These are phyloP conservation scores for Ceyx cyanopectus DNA, from an alignment of 2,113 vertebrate species.

Conservation along the genomic window DNA sequence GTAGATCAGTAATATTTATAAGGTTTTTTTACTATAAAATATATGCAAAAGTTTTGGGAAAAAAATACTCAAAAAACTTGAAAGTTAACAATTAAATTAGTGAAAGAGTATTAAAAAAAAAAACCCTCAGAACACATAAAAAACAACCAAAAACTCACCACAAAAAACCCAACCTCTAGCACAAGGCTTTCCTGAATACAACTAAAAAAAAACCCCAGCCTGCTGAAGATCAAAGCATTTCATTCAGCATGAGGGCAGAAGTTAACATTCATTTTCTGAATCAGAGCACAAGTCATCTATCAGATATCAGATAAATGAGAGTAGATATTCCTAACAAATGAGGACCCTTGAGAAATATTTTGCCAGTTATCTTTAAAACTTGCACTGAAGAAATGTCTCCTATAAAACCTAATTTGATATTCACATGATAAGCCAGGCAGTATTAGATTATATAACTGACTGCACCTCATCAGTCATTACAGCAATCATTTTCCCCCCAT, in stretches of 20 bases:
- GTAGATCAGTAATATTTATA: neutral
- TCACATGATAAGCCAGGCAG: neutral
- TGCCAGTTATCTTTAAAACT: neutral
- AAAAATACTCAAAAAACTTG: neutral
- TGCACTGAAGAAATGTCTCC: neutral
- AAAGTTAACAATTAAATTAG: neutral
- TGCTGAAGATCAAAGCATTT: constrained; percentile 8
- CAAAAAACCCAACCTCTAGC: neutral
- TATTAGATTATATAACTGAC: neutral
- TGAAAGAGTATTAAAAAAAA: neutral
- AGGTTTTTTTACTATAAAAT: neutral
- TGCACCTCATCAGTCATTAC: neutral
- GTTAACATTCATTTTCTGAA: neutral
- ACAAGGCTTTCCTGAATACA: neutral
- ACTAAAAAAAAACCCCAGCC: neutral
- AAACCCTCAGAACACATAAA: too few species aligned
- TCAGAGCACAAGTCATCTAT: neutral
- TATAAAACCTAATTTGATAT: neutral
- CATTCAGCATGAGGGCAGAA: neutral
- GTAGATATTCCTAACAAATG: neutral
- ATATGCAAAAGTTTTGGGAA: neutral
- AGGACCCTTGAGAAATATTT: neutral
- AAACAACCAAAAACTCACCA: too few species aligned
- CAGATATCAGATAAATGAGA: neutral
- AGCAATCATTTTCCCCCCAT: neutral